phyloP scores from a whole-genome alignment of 53 echinoderm and acorn worm species.

The Pentamera pediparva region DNA sequence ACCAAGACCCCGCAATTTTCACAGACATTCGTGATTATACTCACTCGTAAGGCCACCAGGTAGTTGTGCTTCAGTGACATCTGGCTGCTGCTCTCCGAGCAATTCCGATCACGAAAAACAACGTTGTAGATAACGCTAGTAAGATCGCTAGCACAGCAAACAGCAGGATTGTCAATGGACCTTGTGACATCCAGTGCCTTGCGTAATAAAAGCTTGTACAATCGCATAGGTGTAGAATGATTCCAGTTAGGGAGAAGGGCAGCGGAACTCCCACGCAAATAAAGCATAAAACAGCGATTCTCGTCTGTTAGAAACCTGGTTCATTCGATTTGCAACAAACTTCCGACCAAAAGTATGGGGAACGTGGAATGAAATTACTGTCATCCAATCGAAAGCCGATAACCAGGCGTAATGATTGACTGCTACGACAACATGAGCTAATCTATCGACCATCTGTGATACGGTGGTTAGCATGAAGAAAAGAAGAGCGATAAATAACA shows the following conservation, averaged over 20 bases:
- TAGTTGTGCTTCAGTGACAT: conserved; percentile 2
- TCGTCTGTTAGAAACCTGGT: neutral
- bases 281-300: conserved; percentile 19
- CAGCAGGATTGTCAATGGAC: neutral
- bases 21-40: too few species aligned
- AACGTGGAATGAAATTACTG: conserved; percentile 43
- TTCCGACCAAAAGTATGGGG: conserved; percentile 37
- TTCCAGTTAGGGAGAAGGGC: conserved; percentile 11
- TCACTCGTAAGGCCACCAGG: conserved; percentile 18
- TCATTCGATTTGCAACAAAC: conserved; percentile 24
- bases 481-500: conserved; percentile 1
- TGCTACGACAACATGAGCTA: conserved; percentile 9
- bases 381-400: conserved; percentile 50
- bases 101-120: conserved; percentile 4
- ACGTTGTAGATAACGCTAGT: neutral
- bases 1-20: too few species aligned
- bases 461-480: neutral
- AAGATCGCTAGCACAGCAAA: conserved; percentile 31
- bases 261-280: conserved; percentile 43
- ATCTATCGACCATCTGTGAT: conserved; percentile 21
- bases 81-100: neutral
- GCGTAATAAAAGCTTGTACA: conserved; percentile 27
- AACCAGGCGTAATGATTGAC: conserved; percentile 43
- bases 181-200: conserved; percentile 36
- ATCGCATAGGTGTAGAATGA: conserved; percentile 35